phyloP scores from a whole-genome alignment of 2,888 invertebrate genomes.

The Drosophila koepferae region DNA sequence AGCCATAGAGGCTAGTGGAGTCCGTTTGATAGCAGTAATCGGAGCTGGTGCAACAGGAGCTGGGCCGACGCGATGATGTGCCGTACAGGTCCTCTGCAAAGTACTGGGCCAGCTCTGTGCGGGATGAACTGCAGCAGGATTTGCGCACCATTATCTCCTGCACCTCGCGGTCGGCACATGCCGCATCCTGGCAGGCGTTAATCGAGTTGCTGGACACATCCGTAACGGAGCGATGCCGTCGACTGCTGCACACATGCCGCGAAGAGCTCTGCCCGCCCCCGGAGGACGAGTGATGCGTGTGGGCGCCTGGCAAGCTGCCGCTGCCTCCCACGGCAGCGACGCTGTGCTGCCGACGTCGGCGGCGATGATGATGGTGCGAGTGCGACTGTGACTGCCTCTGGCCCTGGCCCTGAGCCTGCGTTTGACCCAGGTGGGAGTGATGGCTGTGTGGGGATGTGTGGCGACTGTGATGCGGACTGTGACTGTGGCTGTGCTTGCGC shows the following conservation, averaged over 20 bases:
- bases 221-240: constrained; percentile 84
- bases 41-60: constrained; percentile 85
- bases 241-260: constrained; percentile 73
- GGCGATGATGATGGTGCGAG: constrained; percentile 73
- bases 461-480: constrained; percentile 75
- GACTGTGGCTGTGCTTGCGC: constrained; percentile 74
- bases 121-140: constrained; percentile 81
- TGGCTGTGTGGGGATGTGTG: constrained; percentile 82
- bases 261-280: constrained; percentile 33
- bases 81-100: constrained; percentile 85
- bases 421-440: constrained; percentile 60
- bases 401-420: constrained; percentile 23
- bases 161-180: constrained; percentile 83
- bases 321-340: constrained; percentile 68
- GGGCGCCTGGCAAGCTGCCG: constrained; percentile 74
- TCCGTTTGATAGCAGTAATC: constrained; percentile 85
- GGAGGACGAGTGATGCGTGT: constrained; percentile 55
- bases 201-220: constrained; percentile 83
- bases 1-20: constrained; percentile 85
- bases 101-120: constrained; percentile 84
- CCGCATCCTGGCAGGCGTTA: constrained; percentile 80
- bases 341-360: constrained; percentile 62
- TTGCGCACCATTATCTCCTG: constrained; percentile 84
- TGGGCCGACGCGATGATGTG: constrained; percentile 81
- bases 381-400: constrained; percentile 45